Percentiles rank a stretch among this genome's conserved stretches.
Evolutionary conservation across 2,113 vertebrate species (phyloP).

Genomic region (Echinops telfairi): DNA sequence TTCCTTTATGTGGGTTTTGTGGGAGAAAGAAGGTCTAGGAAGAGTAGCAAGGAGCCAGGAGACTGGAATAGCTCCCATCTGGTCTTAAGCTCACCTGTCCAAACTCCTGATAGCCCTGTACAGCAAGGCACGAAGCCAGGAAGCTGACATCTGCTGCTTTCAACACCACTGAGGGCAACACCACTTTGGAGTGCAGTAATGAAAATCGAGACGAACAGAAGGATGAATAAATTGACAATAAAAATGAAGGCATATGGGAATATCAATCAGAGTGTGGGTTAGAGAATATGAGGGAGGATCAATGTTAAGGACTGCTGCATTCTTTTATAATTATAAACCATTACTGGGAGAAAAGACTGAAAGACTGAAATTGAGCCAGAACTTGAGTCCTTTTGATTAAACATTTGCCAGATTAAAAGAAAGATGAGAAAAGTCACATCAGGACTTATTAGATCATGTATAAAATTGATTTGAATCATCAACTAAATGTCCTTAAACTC

Average conservation of each 20-base stretch:
- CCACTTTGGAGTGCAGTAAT: neutral
- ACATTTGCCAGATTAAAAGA: neutral
- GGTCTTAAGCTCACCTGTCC: neutral
- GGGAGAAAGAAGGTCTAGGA: neutral
- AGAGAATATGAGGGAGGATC: neutral
- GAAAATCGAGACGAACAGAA: conserved; percentile 10
- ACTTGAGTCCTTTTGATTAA: conserved; percentile 11
- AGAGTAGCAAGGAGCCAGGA: neutral
- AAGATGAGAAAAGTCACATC: neutral
- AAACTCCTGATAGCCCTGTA: neutral
- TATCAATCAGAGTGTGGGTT: neutral
- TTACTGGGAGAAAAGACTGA: neutral
- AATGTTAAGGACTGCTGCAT: neutral
- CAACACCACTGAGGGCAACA: neutral
- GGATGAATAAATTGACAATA: neutral
- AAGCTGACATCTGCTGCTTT: conserved; percentile 4
- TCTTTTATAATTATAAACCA: neutral
- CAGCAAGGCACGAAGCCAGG: neutral
- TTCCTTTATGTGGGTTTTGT: neutral
- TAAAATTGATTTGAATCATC: conserved; percentile 1
- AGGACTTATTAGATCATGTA: neutral
- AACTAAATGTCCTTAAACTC: neutral
- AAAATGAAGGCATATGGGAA: neutral
- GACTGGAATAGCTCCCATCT: neutral
- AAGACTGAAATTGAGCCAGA: neutral